Evolutionary conservation across 2,113 vertebrate species (phyloP), one percentile per base, ranked within the genome.

Genomic region (Paralichthys olivaceus): DNA sequence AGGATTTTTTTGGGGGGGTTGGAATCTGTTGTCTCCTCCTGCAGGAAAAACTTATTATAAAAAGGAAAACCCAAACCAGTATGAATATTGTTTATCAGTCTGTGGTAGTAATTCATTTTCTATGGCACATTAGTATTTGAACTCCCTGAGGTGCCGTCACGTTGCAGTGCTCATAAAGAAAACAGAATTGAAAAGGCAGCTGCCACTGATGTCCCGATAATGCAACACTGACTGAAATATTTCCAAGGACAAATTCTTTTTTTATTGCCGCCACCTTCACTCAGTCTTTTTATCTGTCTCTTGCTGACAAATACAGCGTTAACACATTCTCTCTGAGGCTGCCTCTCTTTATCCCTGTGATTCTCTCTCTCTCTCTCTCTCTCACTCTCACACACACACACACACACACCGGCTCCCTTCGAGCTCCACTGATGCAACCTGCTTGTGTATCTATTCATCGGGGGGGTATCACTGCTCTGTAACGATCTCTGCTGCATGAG

Each of bases 281-380:
- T 84, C 68, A 19, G 15, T 81, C 54, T 40, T 67, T 76, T 76
- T 23, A 69, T 47, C 29, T 67, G 43, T 17, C 43, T 47, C 43
- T 6, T 17, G 43, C 1, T 5, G 40, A 83, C 71, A 54, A 65
- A 71, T 28, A 37, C 29, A 37, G 28, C 53, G 25, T 26, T 22
- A 20, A 49, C 45, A 68, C 45, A 28, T n/a, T 51, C 43, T 34
- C 23, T 71, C 34, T 68, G 20, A 34, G 49, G 63, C 29, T 26
- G 51, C 56, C 55, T 5, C 34, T 69, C 23, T 54, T 62, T 32
- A 55, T 64, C 20, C 34, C 61, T 5, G 1, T 37, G 17, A 28
- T n/a, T 51, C 43, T 34, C 23, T 71, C 34, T 68, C 29, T 26
- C 43, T 51, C n/a, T 19, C 34, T 37, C 26, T 28, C 28, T 20